Base-by-base conservation (phyloP, 2,888 invertebrate genomes). In the Subacronicta megacephala region DNA sequence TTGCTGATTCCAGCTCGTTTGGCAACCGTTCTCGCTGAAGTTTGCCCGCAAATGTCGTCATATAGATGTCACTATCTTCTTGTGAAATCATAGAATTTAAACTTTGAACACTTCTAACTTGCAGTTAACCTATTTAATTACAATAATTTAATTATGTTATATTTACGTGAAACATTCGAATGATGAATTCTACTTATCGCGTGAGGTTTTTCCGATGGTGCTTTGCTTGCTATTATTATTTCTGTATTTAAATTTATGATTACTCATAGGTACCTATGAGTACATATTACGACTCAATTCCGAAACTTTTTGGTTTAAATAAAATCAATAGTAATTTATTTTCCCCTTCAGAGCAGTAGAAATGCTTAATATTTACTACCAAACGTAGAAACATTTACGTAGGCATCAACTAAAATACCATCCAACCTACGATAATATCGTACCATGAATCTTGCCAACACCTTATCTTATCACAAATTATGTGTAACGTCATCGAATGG, bases 381-480 rank as follows among this genome's bases (percentile, higher is more conserved):
- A 20, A 20, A n/a, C n/a, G n/a, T 20, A 20, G 5, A 20, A 20
- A 20, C 3, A 4, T 35, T 2, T 13, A 15, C 7, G 0, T 37
- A 20, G 18, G 1, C 35, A 18, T 20, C 20, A 10, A 35, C n/a
- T 29, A 26, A 2, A 13, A 16, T 47, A 40, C 43, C 15, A 26
- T 26, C 26, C 26, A 17, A 44, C 31, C 15, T 10, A 17, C 33
- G 9, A 53, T 42, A 63, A 58, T 54, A 42, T 62, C 44, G 42
- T 61, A 42, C 54, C 51, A 57, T 31, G 46, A 59, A 45, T 41
- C 50, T 54, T 43, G 18, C 72, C 44, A 40, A 16, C 33, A 38
- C 52, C 52, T 71, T 66, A 76, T 65, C 67, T 74, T 53, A 74
- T 74, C 77, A 61, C 62, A 73, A 70, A 66, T 66, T 66, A 70